Conservation (phyloP, 2,888 invertebrate genomes). For the Heliconius sara region DNA sequence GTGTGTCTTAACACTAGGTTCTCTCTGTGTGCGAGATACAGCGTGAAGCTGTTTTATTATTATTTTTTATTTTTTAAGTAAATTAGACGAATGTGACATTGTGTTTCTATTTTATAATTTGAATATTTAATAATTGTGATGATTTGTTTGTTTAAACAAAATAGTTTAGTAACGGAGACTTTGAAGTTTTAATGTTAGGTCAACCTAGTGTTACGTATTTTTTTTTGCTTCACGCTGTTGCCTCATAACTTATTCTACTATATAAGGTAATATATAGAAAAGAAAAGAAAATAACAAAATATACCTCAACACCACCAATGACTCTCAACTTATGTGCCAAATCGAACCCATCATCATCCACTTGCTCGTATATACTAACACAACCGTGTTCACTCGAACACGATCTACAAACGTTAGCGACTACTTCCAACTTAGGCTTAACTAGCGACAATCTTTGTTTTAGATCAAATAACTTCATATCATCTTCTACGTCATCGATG, state of each 20-base stretch:
- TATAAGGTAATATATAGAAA: not conserved
- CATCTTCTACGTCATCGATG: constrained; percentile 67
- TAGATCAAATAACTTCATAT: constrained; percentile 72
- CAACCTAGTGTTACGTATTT: not conserved
- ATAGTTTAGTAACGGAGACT: too few species aligned
- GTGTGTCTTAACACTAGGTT: too few species aligned
- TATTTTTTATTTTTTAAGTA: too few species aligned
- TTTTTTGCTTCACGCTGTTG: not conserved
- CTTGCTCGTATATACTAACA: constrained; percentile 65
- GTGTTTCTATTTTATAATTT: too few species aligned
- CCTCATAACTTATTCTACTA: not conserved
- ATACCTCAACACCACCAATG: constrained; percentile 72
- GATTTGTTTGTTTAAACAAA: too few species aligned
- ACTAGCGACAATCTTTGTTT: constrained; percentile 64
- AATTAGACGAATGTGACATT: too few species aligned
- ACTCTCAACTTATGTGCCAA: constrained; percentile 67
- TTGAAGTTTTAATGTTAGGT: too few species aligned
- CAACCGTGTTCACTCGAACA: constrained; percentile 65
- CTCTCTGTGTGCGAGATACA: too few species aligned
- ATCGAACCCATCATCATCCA: constrained; percentile 63
- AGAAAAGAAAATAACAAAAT: not conserved
- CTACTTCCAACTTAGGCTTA: constrained; percentile 63
- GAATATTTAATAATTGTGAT: too few species aligned
- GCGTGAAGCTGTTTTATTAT: too few species aligned
- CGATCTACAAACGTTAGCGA: constrained; percentile 62